phyloP scores from a whole-genome alignment of 2,888 invertebrate genomes.

The Hypolimnas misippus region DNA sequence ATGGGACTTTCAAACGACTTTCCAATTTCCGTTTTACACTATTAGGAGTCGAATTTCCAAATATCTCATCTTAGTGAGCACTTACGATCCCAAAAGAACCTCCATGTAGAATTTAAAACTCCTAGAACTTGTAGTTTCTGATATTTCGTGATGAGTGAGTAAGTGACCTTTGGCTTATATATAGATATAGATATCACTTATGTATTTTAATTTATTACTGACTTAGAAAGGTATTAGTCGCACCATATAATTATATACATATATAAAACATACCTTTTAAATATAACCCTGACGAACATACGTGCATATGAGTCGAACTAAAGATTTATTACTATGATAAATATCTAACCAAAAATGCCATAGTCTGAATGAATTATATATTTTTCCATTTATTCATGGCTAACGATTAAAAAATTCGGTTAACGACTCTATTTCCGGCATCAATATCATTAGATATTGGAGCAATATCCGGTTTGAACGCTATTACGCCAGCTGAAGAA shows the following conservation, averaged over 20 bases:
- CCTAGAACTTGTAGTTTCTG: too few relatives aligned
- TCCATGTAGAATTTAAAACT: too few relatives aligned
- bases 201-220: neutral
- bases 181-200: too few relatives aligned
- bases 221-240: neutral
- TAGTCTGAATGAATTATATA: constrained; percentile 13
- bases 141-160: too few relatives aligned
- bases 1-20: too few relatives aligned
- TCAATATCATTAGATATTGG: constrained; percentile 40
- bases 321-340: neutral
- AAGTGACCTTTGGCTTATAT: too few relatives aligned
- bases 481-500: constrained; percentile 14
- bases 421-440: constrained; percentile 46
- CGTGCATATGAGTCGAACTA: neutral
- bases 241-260: neutral
- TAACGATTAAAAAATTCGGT: constrained; percentile 42
- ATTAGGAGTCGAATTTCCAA: too few relatives aligned
- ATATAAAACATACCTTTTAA: neutral
- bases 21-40: too few relatives aligned
- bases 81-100: too few relatives aligned
- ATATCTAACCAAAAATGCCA: neutral
- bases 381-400: constrained; percentile 12
- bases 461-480: constrained; percentile 44
- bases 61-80: too few relatives aligned
- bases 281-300: neutral